These are phyloP conservation scores for Sinopyrophorus schimmeli DNA, from an alignment of 2,888 invertebrate genomes.

Conservation along the genomic window DNA sequence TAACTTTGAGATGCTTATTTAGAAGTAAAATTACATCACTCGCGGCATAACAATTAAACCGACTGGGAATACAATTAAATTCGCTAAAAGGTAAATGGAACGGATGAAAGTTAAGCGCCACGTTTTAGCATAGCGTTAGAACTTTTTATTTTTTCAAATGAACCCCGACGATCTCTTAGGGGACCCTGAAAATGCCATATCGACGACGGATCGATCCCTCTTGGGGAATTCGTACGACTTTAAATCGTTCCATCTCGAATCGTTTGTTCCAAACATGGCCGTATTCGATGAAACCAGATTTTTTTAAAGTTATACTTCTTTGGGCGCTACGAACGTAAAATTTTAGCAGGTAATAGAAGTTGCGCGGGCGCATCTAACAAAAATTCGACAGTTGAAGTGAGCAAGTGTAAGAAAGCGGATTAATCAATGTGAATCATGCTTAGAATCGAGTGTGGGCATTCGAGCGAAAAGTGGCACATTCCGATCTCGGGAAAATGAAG, in stretches of 20 bases:
- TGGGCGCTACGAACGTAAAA: too few species aligned
- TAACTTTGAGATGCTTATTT: not conserved
- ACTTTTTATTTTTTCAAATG: slow-evolving; percentile 29
- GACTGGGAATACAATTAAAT: not conserved
- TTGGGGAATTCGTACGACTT: slow-evolving; percentile 40
- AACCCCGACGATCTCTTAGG: slow-evolving; percentile 37
- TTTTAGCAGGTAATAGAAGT: too few species aligned
- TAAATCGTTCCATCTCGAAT: slow-evolving; percentile 36
- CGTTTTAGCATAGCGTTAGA: slow-evolving; percentile 31
- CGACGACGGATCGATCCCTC: slow-evolving; percentile 40
- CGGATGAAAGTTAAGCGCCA: slow-evolving; percentile 33
- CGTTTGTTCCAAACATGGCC: slow-evolving; percentile 28
- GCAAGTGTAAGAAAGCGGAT: too few species aligned
- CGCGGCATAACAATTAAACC: not conserved
- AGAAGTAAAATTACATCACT: not conserved
- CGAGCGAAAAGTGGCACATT: too few species aligned
- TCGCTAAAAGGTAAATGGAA: slow-evolving; percentile 4
- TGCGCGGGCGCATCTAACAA: too few species aligned
- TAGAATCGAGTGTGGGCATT: too few species aligned
- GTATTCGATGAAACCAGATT: too few species aligned
- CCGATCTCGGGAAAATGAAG: too few species aligned
- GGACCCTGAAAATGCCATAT: slow-evolving; percentile 40
- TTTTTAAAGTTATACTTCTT: too few species aligned
- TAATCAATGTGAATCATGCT: too few species aligned
- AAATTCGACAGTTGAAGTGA: too few species aligned